Conservation (phyloP, 2,888 invertebrate species). For the Hofmannophila pseudospretella region DNA sequence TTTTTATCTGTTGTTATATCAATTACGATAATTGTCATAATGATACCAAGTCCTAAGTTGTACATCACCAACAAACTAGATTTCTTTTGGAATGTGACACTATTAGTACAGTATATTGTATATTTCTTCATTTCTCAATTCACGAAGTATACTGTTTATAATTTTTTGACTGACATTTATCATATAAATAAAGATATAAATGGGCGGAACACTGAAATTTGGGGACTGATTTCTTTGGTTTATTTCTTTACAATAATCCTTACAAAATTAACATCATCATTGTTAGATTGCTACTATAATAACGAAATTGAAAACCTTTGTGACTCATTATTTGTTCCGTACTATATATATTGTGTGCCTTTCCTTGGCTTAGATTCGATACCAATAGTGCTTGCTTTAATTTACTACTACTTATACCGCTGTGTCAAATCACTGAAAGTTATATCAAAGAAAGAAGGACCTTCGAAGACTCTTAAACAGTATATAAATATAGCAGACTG, state of each 20-base stretch:
- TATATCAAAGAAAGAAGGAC: neutral
- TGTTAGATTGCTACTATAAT: neutral
- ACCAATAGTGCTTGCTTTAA: neutral
- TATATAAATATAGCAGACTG: conserved; percentile 3
- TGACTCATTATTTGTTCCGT: neutral
- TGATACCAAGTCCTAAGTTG: neutral
- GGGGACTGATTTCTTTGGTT: neutral
- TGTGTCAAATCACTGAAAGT: neutral
- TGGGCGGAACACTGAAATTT: neutral
- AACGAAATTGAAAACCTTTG: neutral
- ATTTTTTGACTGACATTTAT: neutral
- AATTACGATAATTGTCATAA: neutral
- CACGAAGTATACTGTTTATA: neutral
- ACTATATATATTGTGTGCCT: neutral
- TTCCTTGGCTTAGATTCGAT: neutral
- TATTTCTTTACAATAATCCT: neutral
- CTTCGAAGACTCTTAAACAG: neutral
- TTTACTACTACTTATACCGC: neutral
- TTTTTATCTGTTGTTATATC: neutral
- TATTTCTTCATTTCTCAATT: neutral
- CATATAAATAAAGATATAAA: neutral
- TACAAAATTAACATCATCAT: neutral
- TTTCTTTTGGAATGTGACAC: neutral
- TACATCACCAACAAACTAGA: no score
- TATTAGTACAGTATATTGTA: neutral